Evolutionary conservation across 64 coral and sea anemone species (phyloP), one percentile per base, ranked within the genome.

Genomic region (Porites australiensis): DNA sequence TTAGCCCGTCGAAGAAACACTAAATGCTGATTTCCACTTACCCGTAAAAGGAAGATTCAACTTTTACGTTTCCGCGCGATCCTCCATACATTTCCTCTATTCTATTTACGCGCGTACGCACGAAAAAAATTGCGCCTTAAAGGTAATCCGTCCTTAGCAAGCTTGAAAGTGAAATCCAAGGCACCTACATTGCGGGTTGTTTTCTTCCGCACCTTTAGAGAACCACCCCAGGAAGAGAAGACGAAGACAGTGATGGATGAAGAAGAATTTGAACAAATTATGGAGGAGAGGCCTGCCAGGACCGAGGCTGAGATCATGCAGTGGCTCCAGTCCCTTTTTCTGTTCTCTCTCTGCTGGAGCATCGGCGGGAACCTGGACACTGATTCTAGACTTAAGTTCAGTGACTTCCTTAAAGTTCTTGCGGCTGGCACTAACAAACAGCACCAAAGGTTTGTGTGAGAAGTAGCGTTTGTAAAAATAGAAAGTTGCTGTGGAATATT

Each of bases 311-410:
- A 98, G 16, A 79, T 77, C 53, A 77, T 98, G 53, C 96, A 98
- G 64, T 98, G 96, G 96, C 65, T 98, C 47, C 96, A 98, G 82
- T 98, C 96, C 6, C 75, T 96, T 60, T 95, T 93, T 48, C 57
- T 98, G 45, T 98, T 98, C 90, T 90, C 96, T 22, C 52, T 98
- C 6, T 95, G 93, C 59, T 98, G 96, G 96, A 93, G 93, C 2
- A 70, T 98, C 53, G 96, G 96, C 8, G 96, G 93, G 18, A 90
- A 93, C 13, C 70, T 98, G 55, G 96, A 98, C 86, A 88, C 90
- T 54, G 89, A 93, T 77, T 98, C 96, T 0, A 93, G 96, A 55
- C 82, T 90, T 13, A 98, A 95, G 76, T 98, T 98, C 82, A 98
- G 96, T 75, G 96, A 98, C 60, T 98, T 95, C 57, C 20, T 98